Base-by-base conservation (phyloP, 2,888 invertebrate species). In the Microdon myrmicae region DNA sequence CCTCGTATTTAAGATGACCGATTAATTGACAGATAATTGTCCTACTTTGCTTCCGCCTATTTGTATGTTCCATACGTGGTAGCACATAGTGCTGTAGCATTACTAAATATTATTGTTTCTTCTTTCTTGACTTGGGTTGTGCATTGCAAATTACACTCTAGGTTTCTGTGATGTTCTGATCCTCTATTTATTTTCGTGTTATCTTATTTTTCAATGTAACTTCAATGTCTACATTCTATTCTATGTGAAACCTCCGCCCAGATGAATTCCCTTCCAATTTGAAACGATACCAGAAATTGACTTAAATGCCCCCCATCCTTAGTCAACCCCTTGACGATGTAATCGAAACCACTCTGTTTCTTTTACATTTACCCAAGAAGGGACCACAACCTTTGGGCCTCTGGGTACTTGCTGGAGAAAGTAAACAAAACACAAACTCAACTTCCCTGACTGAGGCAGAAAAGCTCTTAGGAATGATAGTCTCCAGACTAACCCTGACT, bases 351-450 rank as follows among this genome's bases (percentile, higher is more conserved):
- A 47, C 43, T 58, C 56, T 31, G 38, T 43, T 64, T 56, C 31
- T 53, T 31, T 64, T 56, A n/a, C n/a, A 64, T 64, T 53, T 58
- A 47, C 51, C 64, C 56, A 64, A n/a, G n/a, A 56, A 47, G 56
- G 51, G 56, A 47, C n/a, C 56, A 47, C 56, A 47, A 39, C 28
- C 32, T 39, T 17, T 28, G 49, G 41, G 20, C 32, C 19, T 16
- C n/a, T 16, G 16, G 5, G 7, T 4, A 28, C 28, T 12, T 9
- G 6, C 10, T 10, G 3, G 2, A 9, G 10, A 12, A 7, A 13
- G 38, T 19, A 19, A 6, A 25, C 45, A 39, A 44, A 17, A 19
- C n/a, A n/a, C 22, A 45, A 37, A 28, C 32, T 29, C 43, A 28
- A 45, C 45, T 64, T 51, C 32, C 43, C 35, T 44, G 48, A 37